Base-by-base conservation (phyloP, 2,113 vertebrate genomes). In the Pungitius pungitius region DNA sequence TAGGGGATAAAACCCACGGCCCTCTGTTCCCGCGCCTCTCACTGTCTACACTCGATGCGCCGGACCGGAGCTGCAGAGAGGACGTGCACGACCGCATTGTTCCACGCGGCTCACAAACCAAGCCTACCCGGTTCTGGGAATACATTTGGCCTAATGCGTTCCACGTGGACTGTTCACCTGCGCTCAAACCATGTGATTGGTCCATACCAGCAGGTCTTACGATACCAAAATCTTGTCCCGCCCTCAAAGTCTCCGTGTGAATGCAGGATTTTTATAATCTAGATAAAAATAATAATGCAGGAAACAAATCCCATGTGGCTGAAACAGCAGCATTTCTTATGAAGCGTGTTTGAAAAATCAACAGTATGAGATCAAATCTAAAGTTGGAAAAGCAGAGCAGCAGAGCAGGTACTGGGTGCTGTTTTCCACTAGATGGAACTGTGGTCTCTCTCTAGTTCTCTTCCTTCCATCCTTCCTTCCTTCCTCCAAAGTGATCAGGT, bases 381-480 rank as follows among this genome's bases (percentile, higher is more conserved):
- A 47, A 64, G 15, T 52, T 9, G 4, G 14, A 42, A 66, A 1
- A 63, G 52, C n/a, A 73, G n/a, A 24, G 40, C 24, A 47, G 75
- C 80, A 83, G 15, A 60, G 22, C 33, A 15, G 75, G 74, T 58
- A 49, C 17, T 52, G 49, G 26, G 8, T 45, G 22, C 3, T 69
- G 3, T 73, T 61, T 58, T 75, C 91, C 91, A 89, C 87, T 84
- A 85, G 90, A 87, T 90, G 90, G 89, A 69, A 70, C 54, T 90
- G 76, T 73, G 51, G 76, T 78, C 57, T 77, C 62, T 72, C 57
- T 60, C 35, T 77, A 74, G 61, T 80, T 72, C 24, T 63, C 56
- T 7, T 18, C 18, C 24, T 15, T 6, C 30, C 4, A n/a, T n/a
- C n/a, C n/a, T n/a, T n/a, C n/a, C n/a, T n/a, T n/a, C 12, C 1